Evolutionary conservation across 2,888 invertebrate species (phyloP).

Genomic region (Psylliodes chrysocephalus): DNA sequence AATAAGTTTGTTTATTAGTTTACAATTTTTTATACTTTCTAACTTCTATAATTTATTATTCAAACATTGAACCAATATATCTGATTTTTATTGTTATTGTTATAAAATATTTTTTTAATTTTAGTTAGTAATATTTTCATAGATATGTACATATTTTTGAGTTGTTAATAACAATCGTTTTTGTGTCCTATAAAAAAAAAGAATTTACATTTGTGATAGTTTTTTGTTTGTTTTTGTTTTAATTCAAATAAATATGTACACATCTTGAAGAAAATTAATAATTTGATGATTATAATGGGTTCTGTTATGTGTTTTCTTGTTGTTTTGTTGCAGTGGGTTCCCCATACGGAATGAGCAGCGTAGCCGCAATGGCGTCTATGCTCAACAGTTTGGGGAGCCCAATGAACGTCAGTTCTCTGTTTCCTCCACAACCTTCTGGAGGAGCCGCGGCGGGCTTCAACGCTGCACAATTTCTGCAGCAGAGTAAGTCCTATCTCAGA

Average conservation of each 20-base stretch:
- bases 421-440: constrained; percentile 49
- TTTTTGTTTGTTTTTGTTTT: too few species aligned
- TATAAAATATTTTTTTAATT: neutral
- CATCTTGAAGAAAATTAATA: neutral
- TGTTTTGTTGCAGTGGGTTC: constrained; percentile 54
- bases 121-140: neutral
- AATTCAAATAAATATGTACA: neutral
- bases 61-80: too few species aligned
- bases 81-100: too few species aligned
- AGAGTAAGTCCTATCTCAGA: constrained; percentile 74
- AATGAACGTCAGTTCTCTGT: constrained; percentile 60
- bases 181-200: too few species aligned
- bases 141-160: neutral
- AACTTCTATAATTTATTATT: too few species aligned
- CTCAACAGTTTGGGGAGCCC: constrained; percentile 64
- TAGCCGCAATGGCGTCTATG: constrained; percentile 65
- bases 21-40: too few species aligned
- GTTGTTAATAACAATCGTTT: too few species aligned
- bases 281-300: neutral
- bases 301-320: constrained; percentile 35
- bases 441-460: constrained; percentile 67
- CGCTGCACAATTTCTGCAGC: constrained; percentile 85
- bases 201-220: too few species aligned
- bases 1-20: too few species aligned
- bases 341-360: constrained; percentile 62